Percentiles rank a stretch among this genome's conserved stretches.
Conservation (phyloP, 2,113 vertebrate species). For the Tragelaphus buxtoni region DNA sequence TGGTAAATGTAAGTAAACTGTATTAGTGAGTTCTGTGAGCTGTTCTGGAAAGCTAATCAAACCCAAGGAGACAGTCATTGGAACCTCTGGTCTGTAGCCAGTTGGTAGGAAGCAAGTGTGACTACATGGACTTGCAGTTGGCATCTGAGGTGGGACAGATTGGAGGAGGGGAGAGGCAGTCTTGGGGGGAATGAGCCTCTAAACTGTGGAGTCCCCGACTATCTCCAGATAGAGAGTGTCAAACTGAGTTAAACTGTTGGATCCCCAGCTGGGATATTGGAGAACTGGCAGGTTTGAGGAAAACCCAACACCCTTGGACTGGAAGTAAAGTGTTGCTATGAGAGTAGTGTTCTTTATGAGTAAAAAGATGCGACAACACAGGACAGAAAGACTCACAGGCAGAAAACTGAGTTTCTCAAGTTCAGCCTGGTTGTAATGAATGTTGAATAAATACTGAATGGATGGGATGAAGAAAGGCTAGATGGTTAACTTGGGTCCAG, state of each 20-base stretch:
- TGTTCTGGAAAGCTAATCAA: neutral
- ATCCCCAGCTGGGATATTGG: neutral
- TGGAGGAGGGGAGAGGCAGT: neutral
- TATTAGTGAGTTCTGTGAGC: neutral
- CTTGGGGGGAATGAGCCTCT: too few species aligned
- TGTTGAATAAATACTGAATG: neutral
- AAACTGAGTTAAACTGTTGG: neutral
- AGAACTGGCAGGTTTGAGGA: neutral
- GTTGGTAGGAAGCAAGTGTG: neutral
- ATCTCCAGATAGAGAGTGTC: neutral
- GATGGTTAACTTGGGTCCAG: neutral
- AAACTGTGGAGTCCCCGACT: too few species aligned
- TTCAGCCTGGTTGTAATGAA: neutral
- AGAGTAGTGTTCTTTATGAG: neutral
- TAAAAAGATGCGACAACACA: neutral
- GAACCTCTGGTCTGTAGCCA: neutral
- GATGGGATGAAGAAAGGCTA: neutral
- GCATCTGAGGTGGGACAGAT: neutral
- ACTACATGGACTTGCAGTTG: neutral
- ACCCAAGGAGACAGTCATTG: neutral
- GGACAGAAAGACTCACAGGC: neutral
- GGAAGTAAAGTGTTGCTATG: neutral
- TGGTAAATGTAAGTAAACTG: neutral
- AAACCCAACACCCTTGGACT: neutral
- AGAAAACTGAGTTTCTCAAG: neutral